Percentiles rank a stretch among this genome's conserved stretches.
Conservation (phyloP, 2,797 vertebrate species). For the Ateles fusciceps region DNA sequence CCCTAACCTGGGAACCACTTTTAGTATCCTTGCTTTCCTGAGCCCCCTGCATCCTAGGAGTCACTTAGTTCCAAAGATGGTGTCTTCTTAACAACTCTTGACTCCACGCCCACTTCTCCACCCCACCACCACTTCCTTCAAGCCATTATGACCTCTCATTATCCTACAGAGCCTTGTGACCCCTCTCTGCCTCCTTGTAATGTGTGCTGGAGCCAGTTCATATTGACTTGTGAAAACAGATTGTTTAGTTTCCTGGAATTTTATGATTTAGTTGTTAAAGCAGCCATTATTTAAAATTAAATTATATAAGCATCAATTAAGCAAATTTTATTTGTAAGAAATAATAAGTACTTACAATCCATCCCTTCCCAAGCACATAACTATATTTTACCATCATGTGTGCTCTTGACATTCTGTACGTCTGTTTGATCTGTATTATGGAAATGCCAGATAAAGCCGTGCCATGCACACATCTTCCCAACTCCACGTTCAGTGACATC, state of each 20-base stretch:
- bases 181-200: not conserved
- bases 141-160: no score
- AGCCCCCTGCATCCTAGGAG: no score
- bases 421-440: not conserved
- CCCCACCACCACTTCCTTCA: not conserved
- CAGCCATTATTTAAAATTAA: not conserved
- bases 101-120: not conserved
- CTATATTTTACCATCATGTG: not conserved
- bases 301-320: not conserved
- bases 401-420: not conserved
- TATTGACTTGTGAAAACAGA: not conserved
- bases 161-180: not conserved
- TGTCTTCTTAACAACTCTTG: not conserved
- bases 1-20: not conserved
- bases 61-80: not conserved
- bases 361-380: not conserved
- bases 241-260: not conserved
- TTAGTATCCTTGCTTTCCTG: not conserved
- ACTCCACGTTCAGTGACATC: accelerated
- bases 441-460: not conserved
- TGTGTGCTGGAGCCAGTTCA: not conserved
- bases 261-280: not conserved
- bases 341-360: not conserved
- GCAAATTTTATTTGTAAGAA: not conserved
- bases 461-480: not conserved